Evolutionary conservation across 2,797 vertebrate genomes (phyloP), one percentile per base, ranked within the genome.

Genomic region (Eulemur mongoz): DNA sequence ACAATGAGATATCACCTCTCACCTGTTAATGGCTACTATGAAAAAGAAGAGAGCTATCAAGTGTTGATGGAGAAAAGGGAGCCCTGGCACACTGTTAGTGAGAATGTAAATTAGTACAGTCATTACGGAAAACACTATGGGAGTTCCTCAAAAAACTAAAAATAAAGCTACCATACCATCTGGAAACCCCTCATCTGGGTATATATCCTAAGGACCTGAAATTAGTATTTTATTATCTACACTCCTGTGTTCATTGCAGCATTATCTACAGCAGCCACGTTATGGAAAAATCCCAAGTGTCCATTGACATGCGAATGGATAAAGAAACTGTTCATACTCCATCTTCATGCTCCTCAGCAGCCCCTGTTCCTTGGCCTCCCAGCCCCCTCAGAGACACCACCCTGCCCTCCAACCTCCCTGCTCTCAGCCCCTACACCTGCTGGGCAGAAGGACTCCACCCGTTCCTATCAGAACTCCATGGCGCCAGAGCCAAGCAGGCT

Each of bases 381-480:
- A 89, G 20, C 32, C 48, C 22, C 35, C 70, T 35, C 43, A 18
- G 9, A 89, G 52, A 35, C 20, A 43, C 8, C 23, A 27, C 0
- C 7, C 59, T 18, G 20, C 14, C 35, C 30, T 80, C 65, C 8
- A 22, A 4, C 2, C 14, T 38, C 7, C 9, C 52, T 63, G 12
- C 14, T 73, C 22, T 35, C 69, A 48, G 82, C 7, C 4, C 30
- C 40, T n/a, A 35, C 0, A 22, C n/a, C 54, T 12, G 1, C 40
- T 54, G 38, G 23, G 12, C 23, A n/a, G 14, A 75, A 30, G 72
- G 79, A 27, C 13, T 9, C 2, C 25, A 32, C 18, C 17, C 27
- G 13, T 11, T 18, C 48, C 1, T 5, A 1, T 30, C 25, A 7
- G 7, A 83, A 17, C 48, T 7, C 38, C 12, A 22, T 1, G 30